Conservation (phyloP, 2,113 vertebrate genomes). For the Lepisosteus oculatus region DNA sequence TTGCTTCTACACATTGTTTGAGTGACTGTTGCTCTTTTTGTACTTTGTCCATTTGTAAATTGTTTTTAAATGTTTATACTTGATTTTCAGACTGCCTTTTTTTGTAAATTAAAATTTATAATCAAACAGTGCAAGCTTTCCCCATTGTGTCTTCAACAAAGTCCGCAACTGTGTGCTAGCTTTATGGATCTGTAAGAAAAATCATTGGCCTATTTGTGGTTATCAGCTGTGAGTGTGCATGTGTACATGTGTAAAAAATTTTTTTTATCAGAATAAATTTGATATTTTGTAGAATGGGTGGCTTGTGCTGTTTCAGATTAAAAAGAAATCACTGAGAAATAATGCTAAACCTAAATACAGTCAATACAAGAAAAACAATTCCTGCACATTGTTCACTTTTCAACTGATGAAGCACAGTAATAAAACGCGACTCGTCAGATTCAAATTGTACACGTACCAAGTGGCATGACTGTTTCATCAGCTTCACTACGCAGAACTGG, state of each 20-base stretch:
- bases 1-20: constrained; percentile 61
- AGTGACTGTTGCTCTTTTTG: constrained; percentile 87
- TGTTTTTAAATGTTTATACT: constrained; percentile 99
- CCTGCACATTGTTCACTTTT: too few relatives aligned
- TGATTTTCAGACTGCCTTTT: constrained; percentile 99
- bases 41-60: constrained; percentile 96
- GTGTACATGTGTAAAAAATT: constrained; percentile 83
- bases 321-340: too few relatives aligned
- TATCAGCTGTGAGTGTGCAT: constrained; percentile 89
- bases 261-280: constrained; percentile 94
- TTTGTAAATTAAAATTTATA: constrained; percentile 90
- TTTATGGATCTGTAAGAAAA: constrained; percentile 69
- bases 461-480: too few relatives aligned
- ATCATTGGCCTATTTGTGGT: constrained; percentile 79
- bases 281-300: constrained; percentile 84
- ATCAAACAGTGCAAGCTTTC: constrained; percentile 81
- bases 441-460: too few relatives aligned
- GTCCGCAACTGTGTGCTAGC: constrained; percentile 81
- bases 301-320: neutral
- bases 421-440: too few relatives aligned
- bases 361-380: too few relatives aligned
- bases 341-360: too few relatives aligned
- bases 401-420: too few relatives aligned
- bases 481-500: too few relatives aligned
- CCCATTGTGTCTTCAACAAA: constrained; percentile 90